These are phyloP conservation scores for Pemphigus obesinymphae DNA, from an alignment of 1,140 invertebrate species.

Conservation along the genomic window DNA sequence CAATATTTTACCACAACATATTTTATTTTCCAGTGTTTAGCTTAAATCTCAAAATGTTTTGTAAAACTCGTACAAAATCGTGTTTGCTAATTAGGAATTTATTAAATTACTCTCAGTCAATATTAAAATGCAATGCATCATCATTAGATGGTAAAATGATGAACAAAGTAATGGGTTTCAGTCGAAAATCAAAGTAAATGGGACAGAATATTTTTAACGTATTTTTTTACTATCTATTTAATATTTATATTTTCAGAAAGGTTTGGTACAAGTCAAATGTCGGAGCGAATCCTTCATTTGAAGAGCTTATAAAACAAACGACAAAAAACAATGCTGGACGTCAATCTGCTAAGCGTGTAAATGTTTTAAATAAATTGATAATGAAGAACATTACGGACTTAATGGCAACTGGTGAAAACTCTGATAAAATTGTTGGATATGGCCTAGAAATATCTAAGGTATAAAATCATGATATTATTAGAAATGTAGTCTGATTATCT, in stretches of 20 bases:
- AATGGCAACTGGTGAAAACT: slow-evolving; percentile 63
- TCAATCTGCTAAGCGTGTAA: slow-evolving; percentile 51
- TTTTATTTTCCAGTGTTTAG: not conserved
- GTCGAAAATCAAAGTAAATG: not conserved
- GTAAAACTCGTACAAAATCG: not conserved
- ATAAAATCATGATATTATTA: slow-evolving; percentile 36
- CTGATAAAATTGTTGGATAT: slow-evolving; percentile 57
- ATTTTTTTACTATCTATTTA: no score
- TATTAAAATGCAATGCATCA: not conserved
- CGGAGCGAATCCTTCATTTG: slow-evolving; percentile 3
- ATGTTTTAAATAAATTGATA: slow-evolving; percentile 70
- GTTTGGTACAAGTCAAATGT: slow-evolving; percentile 21
- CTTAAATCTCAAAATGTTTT: not conserved
- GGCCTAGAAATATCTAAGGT: slow-evolving; percentile 65
- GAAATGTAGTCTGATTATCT: slow-evolving; percentile 33
- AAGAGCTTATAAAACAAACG: slow-evolving; percentile 2
- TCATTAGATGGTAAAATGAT: slow-evolving; percentile 31
- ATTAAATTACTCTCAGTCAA: not conserved
- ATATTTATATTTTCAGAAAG: slow-evolving; percentile 13
- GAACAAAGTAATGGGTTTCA: slow-evolving; percentile 33
- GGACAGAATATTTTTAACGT: no score
- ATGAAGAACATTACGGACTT: slow-evolving; percentile 72
- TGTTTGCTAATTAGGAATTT: not conserved
- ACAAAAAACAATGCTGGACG: not conserved
- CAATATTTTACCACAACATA: no score